Evolutionary conservation across 2,888 invertebrate species (phyloP), one percentile per base, ranked within the genome.

Genomic region (Eristalinus aeneus): DNA sequence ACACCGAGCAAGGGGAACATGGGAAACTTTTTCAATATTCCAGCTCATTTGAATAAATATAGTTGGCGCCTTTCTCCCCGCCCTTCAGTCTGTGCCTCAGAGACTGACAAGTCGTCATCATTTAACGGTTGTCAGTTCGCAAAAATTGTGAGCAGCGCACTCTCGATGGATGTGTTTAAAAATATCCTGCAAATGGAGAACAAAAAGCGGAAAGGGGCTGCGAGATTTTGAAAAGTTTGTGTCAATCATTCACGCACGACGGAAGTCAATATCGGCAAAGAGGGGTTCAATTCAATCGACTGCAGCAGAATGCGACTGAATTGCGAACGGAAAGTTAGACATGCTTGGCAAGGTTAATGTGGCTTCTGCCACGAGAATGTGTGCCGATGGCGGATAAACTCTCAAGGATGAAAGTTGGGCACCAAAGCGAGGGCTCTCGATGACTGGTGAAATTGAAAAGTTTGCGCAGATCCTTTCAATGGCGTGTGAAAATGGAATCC

Each of bases 21-120:
- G 20, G 23, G 63, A 67, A 82, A 72, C 32, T 73, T 78, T 73
- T 73, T 64, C 68, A 83, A 73, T 78, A 63, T 54, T 20, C 68
- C 46, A 67, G 27, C 68, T 68, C 65, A 77, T 82, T 76, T 46
- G 60, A 67, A 64, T 58, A 64, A 71, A 64, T 56, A 23, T 39
- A 34, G 20, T 27, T 22, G 32, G 58, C 58, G 10, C 61, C 61
- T 31, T 65, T 32, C 20, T 65, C 61, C 31, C 61, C 68, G 32
- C 67, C 32, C 61, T n/a, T n/a, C 75, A 76, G 27, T 71, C 53
- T 65, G 39, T 58, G 53, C 72, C 56, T 20, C 60, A 67, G 53
- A 20, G 34, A 60, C n/a, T 39, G 39, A 39, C 39, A 78, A 34
- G 36, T 34, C 65, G 31, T 68, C 39, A 22, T 67, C 67, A 63